Base-by-base conservation (phyloP, 2,113 vertebrate species). In the Geococcyx californianus region DNA sequence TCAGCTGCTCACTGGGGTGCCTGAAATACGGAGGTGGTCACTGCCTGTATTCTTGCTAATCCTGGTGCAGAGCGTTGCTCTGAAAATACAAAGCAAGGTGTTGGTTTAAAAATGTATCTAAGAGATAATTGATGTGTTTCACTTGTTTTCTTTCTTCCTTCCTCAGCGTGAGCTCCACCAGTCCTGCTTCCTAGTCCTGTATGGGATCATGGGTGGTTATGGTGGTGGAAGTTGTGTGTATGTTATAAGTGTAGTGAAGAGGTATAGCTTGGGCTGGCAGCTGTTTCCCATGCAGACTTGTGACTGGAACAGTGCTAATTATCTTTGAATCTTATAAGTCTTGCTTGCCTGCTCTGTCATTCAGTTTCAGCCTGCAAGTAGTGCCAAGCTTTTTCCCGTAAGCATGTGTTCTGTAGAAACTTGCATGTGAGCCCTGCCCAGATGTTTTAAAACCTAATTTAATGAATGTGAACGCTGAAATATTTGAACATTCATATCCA, bases 341-440 rank as follows among this genome's bases (percentile, higher is more conserved):
- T 94, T 63, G 51, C 72, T 83, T 91, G 38, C 47, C 72, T 93
- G 72, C 78, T 85, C 75, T 69, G 58, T 73, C 45, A 74, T 14
- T 70, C 85, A 63, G 34, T 84, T 88, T 91, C 55, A 87, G 90
- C 42, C 29, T 51, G 31, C 11, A 7, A 51, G 47, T 70, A 28
- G 49, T 93, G 82, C 68, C 87, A 95, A 84, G 56, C 42, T 38
- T 90, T 56, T 93, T 94, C 89, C 59, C 7, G 10, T 92, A 80
- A 92, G 86, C 52, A 13, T 68, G 21, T 3, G 0, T 80, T 90
- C 75, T 84, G 68, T 75, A 88, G 92, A 77, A 95, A 90, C 79
- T 88, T 92, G 87, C 31, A 56, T 77, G 29, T 34, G 52, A 81
- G 59, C 75, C 87, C 82, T 83, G 72, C 90, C 78, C 79, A 79